Conservation (phyloP, 2,888 invertebrate genomes). For the Silvanus unidentatus region DNA sequence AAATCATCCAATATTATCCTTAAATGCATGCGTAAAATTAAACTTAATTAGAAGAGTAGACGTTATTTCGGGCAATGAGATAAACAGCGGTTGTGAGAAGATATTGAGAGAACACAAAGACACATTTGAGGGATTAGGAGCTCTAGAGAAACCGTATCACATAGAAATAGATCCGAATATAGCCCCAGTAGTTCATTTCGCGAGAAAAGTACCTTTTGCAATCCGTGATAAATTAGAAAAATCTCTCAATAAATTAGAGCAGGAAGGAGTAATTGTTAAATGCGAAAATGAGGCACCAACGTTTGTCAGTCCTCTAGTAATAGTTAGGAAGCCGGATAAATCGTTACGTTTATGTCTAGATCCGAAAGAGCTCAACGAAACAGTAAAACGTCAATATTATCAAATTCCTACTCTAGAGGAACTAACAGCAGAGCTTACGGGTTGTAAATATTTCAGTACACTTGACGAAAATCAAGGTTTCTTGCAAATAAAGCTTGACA, state of each 20-base stretch:
- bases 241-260: slow-evolving; percentile 17
- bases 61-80: no score
- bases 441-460: slow-evolving; percentile 12
- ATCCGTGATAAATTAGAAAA: slow-evolving; percentile 15
- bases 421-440: slow-evolving; percentile 13
- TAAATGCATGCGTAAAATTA: no score
- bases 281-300: slow-evolving; percentile 9
- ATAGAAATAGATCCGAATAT: slow-evolving; percentile 13
- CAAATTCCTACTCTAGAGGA: slow-evolving; percentile 17
- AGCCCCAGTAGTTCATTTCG: slow-evolving; percentile 13
- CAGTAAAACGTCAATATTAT: slow-evolving; percentile 11
- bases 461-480: slow-evolving; percentile 14
- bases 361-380: slow-evolving; percentile 18
- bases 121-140: slow-evolving; percentile 20
- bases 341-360: slow-evolving; percentile 22
- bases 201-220: slow-evolving; percentile 19
- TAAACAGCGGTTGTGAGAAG: no score
- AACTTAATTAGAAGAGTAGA: no score
- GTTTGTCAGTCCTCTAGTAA: slow-evolving; percentile 21
- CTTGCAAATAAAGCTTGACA: slow-evolving; percentile 15
- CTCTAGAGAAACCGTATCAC: slow-evolving; percentile 14
- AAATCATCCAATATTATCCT: no score
- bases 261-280: slow-evolving; percentile 14
- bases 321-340: slow-evolving; percentile 18
- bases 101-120: no score